Percentiles rank a stretch among this genome's conserved stretches.
These are phyloP conservation scores for Semaprochilodus insignis DNA, from an alignment of 2,797 vertebrate species.

Conservation along the genomic window DNA sequence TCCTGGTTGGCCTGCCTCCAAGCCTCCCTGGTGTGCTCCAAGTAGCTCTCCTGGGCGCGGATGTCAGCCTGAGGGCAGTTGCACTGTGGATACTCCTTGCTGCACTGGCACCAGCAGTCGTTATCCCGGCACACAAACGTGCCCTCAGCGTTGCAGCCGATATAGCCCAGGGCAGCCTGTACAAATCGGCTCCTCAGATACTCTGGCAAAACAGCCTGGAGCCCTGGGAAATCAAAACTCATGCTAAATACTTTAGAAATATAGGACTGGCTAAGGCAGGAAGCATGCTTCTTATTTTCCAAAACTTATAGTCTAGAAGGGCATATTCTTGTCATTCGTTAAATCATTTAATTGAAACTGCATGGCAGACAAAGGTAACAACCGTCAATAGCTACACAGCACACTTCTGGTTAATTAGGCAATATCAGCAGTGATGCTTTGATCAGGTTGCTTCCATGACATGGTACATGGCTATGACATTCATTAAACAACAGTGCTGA, in stretches of 20 bases:
- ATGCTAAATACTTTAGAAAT: not conserved
- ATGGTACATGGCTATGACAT: not conserved
- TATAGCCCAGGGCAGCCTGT: conserved; percentile 92
- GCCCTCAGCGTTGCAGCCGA: conserved; percentile 94
- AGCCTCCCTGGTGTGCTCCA: conserved; percentile 84
- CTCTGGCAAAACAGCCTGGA: conserved; percentile 90
- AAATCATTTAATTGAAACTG: not conserved
- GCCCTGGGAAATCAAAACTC: conserved; percentile 73
- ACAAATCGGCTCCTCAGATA: conserved; percentile 91
- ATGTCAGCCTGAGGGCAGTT: conserved; percentile 94
- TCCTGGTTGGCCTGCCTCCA: conserved; percentile 87
- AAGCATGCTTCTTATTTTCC: not conserved
- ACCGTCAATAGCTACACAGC: not conserved
- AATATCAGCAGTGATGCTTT: not conserved
- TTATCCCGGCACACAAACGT: conserved; percentile 89
- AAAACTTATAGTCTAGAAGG: not conserved
- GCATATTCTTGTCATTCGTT: not conserved
- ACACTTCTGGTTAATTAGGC: not conserved
- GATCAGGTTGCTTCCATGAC: not conserved
- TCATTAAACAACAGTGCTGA: not conserved
- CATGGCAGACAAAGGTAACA: not conserved
- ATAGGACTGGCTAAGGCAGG: not conserved
- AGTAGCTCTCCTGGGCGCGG: conserved; percentile 87
- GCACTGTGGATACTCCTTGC: conserved; percentile 86
- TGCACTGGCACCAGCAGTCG: conserved; percentile 96